These are phyloP conservation scores for Phaethornis superciliosus DNA, from an alignment of 2,113 vertebrate genomes.

Conservation along the genomic window DNA sequence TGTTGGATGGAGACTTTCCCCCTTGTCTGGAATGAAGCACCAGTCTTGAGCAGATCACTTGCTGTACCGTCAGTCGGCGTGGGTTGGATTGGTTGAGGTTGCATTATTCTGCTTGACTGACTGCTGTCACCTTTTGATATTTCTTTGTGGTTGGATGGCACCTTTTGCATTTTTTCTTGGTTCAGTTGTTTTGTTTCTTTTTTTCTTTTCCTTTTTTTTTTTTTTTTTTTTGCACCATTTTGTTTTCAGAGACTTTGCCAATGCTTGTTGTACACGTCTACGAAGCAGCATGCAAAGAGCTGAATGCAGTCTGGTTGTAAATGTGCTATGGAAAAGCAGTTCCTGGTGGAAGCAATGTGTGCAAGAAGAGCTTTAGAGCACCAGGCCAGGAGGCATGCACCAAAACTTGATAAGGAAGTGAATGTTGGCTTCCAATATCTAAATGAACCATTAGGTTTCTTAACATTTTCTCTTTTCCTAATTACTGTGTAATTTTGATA, in stretches of 20 bases:
- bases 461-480: slow-evolving; percentile 28
- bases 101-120: slow-evolving; percentile 38
- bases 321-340: neutral
- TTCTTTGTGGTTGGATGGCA: slow-evolving; percentile 9
- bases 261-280: neutral
- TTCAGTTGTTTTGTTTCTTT: too few relatives aligned
- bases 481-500: slow-evolving; percentile 64
- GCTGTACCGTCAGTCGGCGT: neutral
- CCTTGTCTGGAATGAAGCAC: slow-evolving; percentile 17
- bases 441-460: slow-evolving; percentile 15
- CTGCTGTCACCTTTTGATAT: neutral
- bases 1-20: neutral
- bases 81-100: slow-evolving; percentile 28
- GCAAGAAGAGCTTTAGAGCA: neutral
- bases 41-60: neutral
- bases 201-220: neutral
- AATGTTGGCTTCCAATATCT: slow-evolving; percentile 40
- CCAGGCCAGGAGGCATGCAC: slow-evolving; percentile 31
- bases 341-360: neutral
- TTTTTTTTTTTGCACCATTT: neutral
- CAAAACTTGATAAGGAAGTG: slow-evolving; percentile 36
- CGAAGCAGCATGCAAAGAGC: neutral
- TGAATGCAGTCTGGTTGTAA: slow-evolving; percentile 33
- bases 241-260: neutral
- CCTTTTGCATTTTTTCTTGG: neutral